Evolutionary conservation across 2,797 vertebrate genomes (phyloP).

Genomic region (Sitta carolinensis): DNA sequence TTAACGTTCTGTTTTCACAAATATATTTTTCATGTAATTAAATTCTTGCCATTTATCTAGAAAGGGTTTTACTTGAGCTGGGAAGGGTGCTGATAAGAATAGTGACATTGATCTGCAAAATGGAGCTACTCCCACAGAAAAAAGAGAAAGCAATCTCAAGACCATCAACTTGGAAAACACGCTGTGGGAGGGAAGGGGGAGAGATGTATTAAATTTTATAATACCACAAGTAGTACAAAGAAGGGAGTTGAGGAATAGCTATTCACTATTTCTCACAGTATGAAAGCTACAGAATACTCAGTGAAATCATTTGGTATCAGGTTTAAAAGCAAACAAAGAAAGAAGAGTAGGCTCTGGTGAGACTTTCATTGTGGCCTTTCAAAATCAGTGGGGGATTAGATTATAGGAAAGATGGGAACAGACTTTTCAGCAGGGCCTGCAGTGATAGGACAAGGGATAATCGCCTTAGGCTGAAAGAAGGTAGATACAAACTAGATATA

Average conservation of each 20-base stretch:
- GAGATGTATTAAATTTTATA: neutral
- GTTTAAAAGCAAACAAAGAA: neutral
- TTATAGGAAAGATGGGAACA: neutral
- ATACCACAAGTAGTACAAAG: neutral
- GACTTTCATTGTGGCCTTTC: neutral
- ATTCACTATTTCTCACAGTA: neutral
- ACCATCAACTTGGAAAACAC: neutral
- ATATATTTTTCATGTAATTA: neutral
- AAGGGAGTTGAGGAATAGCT: neutral
- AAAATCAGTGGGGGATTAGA: neutral
- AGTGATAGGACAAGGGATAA: neutral
- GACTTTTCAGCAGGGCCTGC: neutral
- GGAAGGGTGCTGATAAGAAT: neutral
- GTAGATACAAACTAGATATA: neutral
- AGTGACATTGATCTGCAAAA: neutral
- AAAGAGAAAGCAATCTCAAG: neutral
- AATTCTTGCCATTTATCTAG: neutral
- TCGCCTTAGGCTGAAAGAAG: neutral
- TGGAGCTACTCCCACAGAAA: neutral
- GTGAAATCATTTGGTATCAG: neutral
- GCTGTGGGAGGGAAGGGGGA: neutral
- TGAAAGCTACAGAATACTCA: neutral
- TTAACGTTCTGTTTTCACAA: neutral
- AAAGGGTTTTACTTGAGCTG: neutral
- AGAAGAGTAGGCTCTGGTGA: neutral